A percentile compares a stretch with the other conserved stretches of the same genome.
phyloP scores from a whole-genome alignment of 2,797 vertebrate species.

The Tadarida brasiliensis region DNA sequence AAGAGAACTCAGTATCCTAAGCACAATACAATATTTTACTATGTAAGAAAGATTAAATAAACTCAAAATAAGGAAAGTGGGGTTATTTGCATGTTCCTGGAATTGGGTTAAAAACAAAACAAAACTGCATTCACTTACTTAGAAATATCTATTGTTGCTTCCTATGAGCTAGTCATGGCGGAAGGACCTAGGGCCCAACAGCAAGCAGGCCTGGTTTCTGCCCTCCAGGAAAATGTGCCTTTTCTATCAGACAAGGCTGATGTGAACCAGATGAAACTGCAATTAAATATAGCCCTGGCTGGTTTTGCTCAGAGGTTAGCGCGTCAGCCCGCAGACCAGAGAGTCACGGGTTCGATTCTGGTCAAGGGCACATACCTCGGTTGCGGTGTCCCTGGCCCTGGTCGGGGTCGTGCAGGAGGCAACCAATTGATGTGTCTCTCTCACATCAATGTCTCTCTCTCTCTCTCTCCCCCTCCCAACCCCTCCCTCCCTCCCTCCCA shows the following conservation, averaged over 20 bases:
- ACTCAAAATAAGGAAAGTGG: not conserved
- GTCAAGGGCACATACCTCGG: no score
- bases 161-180: not conserved
- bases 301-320: no score
- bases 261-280: not conserved
- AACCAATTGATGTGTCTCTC: no score
- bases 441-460: no score
- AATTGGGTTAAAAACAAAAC: not conserved
- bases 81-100: not conserved
- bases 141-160: not conserved
- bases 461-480: no score
- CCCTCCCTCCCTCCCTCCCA: no score
- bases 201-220: not conserved
- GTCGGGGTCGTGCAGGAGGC: no score
- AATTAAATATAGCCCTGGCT: not conserved
- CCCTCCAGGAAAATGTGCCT: not conserved
- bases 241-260: not conserved
- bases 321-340: no score
- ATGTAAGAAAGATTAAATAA: slow-evolving; percentile 2
- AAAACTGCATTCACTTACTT: not conserved
- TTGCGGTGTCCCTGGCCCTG: no score
- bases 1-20: not conserved
- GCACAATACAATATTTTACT: not conserved
- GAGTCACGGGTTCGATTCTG: no score
- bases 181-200: not conserved